Evolutionary conservation across 2,888 invertebrate species (phyloP).

Genomic region (Chloroclysta siterata): DNA sequence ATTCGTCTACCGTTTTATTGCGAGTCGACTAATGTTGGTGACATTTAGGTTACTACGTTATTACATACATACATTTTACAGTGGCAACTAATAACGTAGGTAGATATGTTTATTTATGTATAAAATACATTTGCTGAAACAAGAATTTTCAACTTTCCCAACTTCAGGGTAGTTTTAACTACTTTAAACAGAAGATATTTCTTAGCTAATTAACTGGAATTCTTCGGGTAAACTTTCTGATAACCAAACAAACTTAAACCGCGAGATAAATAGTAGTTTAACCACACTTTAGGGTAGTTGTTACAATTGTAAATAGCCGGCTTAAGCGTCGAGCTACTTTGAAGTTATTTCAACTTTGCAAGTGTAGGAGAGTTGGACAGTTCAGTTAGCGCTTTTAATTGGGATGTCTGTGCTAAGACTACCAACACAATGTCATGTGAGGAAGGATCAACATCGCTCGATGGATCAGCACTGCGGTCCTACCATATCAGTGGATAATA

Average conservation of each 20-base stretch:
- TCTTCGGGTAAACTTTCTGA: constrained; percentile 36
- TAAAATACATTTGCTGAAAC: too few species aligned
- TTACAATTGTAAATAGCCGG: constrained; percentile 37
- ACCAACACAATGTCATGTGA: background rate
- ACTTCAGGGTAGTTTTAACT: constrained; percentile 31
- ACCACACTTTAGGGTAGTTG: constrained; percentile 33
- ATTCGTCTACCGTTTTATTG: background rate
- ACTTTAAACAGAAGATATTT: constrained; percentile 34
- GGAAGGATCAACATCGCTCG: background rate
- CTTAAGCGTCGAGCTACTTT: constrained; percentile 31
- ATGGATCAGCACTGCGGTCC: too few species aligned
- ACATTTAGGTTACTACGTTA: too few species aligned
- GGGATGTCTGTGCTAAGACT: constrained; percentile 12
- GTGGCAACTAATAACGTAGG: too few species aligned
- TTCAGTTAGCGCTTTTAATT: constrained; percentile 21
- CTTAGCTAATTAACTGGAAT: constrained; percentile 40
- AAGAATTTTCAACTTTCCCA: constrained; percentile 22
- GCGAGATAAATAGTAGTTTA: constrained; percentile 31
- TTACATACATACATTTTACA: too few species aligned
- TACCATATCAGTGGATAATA: too few species aligned
- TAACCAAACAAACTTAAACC: constrained; percentile 38
- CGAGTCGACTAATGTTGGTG: background rate
- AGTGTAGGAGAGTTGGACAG: constrained; percentile 27
- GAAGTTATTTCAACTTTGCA: constrained; percentile 33
- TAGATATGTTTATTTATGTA: too few species aligned